Evolutionary conservation across 2,113 vertebrate genomes (phyloP).

Genomic region (Pygoscelis adeliae): DNA sequence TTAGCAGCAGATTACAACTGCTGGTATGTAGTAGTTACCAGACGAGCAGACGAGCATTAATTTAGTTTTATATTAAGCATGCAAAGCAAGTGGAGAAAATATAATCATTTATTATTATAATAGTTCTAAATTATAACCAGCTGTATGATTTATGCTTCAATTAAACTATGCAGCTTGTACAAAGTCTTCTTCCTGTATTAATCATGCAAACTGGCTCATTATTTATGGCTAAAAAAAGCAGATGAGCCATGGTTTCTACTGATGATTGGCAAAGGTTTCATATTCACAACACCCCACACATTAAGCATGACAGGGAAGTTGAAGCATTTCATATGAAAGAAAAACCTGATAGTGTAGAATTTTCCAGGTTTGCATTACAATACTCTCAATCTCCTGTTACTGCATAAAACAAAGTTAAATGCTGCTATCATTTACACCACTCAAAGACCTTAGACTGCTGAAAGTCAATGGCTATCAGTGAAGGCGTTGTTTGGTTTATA

Average conservation of each 20-base stretch:
- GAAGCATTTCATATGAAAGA: neutral
- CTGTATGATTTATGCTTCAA: slow-evolving; percentile 66
- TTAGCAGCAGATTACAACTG: slow-evolving; percentile 22
- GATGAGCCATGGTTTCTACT: neutral
- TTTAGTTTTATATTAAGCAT: slow-evolving; percentile 53
- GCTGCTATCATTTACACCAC: neutral
- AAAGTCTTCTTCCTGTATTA: slow-evolving; percentile 60
- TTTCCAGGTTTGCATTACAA: neutral
- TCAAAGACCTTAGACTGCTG: neutral
- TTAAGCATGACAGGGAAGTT: neutral
- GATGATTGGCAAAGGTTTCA: neutral
- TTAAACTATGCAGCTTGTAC: slow-evolving; percentile 54
- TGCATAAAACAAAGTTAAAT: neutral
- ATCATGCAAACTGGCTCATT: slow-evolving; percentile 42
- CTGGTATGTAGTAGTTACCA: neutral
- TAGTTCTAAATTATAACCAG: slow-evolving; percentile 49
- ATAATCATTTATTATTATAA: slow-evolving; percentile 60
- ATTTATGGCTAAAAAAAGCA: slow-evolving; percentile 44
- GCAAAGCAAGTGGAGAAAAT: slow-evolving; percentile 52
- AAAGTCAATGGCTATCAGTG: neutral
- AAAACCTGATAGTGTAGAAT: neutral
- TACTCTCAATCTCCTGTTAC: neutral
- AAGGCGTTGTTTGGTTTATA: neutral
- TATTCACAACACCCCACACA: neutral
- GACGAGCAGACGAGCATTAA: slow-evolving; percentile 42